Base-by-base conservation (phyloP, 2,797 vertebrate species). In the Phrynocephalus vlangalii region DNA sequence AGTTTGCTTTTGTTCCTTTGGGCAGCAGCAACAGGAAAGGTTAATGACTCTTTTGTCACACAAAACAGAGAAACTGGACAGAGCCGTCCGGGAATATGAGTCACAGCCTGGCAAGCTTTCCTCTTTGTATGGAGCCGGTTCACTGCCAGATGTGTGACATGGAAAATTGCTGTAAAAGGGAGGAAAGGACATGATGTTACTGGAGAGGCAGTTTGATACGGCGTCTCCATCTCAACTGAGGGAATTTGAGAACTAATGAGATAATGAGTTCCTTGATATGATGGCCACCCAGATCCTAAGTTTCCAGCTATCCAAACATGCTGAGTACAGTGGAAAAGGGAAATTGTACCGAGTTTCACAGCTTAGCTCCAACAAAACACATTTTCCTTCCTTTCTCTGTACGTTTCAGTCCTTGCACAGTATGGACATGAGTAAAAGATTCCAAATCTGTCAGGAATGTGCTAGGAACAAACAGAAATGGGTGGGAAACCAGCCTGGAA, bases 1-100 rank as follows among this genome's bases (percentile, higher is more conserved):
- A n/a, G 90, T 90, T 88, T 93, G 93, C 91, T 93, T 83, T 94
- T 94, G 9, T 94, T 91, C 91, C 89, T 90, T 86, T 56, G 91
- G 86, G 56, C 56, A 90, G 44, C 50, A 89, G 90, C 89, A 93
- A 89, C 92, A 96, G 94, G 78, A 94, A 94, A 95, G 92, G 87
- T 88, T 93, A 93, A 95, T 90, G 85, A 82, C 82, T 93, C 93
- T 94, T 95, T 92, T 95, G 91, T 95, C 92, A 88, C 90, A 92
- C 22, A 63, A 87, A 86, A 89, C 90, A 33, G 85, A 18, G 92
- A 71, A 94, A 91, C 63, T 89, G 90, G 93, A 95, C 91, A 89
- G 87, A 89, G 92, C 91, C 6, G 87, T 88, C 94, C 93, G 95
- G 93, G 94, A 95, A 95, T 95, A 96, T 96, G 95, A 96, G 91